A percentile compares a stretch with the other conserved stretches of the same genome.
phyloP scores from a whole-genome alignment of 2,113 vertebrate genomes.

The Takifugu flavidus region DNA sequence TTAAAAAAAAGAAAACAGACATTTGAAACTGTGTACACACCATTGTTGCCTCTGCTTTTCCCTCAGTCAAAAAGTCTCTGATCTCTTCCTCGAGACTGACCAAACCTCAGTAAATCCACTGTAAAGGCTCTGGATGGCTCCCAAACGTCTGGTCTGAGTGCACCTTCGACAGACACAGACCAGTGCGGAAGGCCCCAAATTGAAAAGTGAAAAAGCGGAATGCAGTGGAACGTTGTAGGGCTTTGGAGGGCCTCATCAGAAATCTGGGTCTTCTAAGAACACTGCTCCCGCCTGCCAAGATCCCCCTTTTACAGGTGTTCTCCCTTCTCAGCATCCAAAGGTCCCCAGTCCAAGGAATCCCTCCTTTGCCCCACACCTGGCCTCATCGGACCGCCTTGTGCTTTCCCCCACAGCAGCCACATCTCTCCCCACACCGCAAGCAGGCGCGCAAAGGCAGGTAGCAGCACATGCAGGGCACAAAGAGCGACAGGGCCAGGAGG shows the following conservation, averaged over 20 bases:
- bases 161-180: conserved; percentile 53
- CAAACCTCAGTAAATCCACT: conserved; percentile 48
- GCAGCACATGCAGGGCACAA: conserved; percentile 95
- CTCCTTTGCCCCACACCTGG: conserved; percentile 41
- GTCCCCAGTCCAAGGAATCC: conserved; percentile 33
- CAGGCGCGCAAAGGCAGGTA: conserved; percentile 89
- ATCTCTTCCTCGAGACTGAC: conserved; percentile 46
- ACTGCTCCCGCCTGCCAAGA: conserved; percentile 12
- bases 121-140: conserved; percentile 54
- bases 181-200: conserved; percentile 63
- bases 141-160: conserved; percentile 53
- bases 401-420: conserved; percentile 88
- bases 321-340: conserved; percentile 30
- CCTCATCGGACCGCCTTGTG: conserved; percentile 91
- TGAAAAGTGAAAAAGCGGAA: conserved; percentile 66
- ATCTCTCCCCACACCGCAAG: conserved; percentile 86
- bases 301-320: conserved; percentile 26
- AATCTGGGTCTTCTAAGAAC: conserved; percentile 52
- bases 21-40: conserved; percentile 73
- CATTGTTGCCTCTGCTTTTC: conserved; percentile 56
- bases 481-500: conserved; percentile 83
- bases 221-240: conserved; percentile 67
- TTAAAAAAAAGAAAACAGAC: conserved; percentile 55
- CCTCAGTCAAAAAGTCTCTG: conserved; percentile 45
- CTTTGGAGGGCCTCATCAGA: conserved; percentile 43